phyloP scores from a whole-genome alignment of 37 sponge, comb jelly and placozoan species.

The Crambe crambe region DNA sequence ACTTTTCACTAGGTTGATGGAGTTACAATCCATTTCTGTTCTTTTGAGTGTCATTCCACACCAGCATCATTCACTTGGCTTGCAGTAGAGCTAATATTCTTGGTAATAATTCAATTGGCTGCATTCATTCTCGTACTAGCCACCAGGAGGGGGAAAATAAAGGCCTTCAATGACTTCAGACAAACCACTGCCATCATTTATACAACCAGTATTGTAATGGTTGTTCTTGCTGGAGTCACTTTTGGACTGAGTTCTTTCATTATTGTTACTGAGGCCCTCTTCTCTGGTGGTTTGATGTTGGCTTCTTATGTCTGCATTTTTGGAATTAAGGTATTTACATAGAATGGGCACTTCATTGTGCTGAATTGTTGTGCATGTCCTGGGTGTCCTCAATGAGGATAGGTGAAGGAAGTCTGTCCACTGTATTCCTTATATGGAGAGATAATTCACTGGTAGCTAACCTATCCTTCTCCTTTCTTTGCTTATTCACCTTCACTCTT shows the following conservation, averaged over 20 bases:
- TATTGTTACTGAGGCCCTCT: background rate
- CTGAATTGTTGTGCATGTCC: too few relatives aligned
- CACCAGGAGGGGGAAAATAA: too few relatives aligned
- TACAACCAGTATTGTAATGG: background rate
- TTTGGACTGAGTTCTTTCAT: background rate
- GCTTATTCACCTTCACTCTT: too few relatives aligned
- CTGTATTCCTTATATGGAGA: too few relatives aligned
- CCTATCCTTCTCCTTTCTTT: too few relatives aligned
- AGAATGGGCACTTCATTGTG: too few relatives aligned
- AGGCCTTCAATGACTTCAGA: background rate
- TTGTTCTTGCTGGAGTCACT: background rate
- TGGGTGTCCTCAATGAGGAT: too few relatives aligned
- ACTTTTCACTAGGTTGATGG: background rate
- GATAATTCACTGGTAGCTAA: too few relatives aligned
- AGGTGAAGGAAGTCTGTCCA: too few relatives aligned
- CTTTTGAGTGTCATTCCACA: background rate
- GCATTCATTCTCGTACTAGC: background rate
- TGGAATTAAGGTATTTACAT: too few relatives aligned
- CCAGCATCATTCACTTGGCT: background rate
- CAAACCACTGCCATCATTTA: background rate
- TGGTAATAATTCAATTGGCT: background rate
- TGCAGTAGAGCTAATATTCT: background rate
- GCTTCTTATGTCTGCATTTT: too few relatives aligned
- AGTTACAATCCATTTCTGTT: background rate
- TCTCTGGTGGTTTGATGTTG: too few relatives aligned